Conservation (phyloP, 2,113 vertebrate genomes). For the Dolichallabes microphthalmus region DNA sequence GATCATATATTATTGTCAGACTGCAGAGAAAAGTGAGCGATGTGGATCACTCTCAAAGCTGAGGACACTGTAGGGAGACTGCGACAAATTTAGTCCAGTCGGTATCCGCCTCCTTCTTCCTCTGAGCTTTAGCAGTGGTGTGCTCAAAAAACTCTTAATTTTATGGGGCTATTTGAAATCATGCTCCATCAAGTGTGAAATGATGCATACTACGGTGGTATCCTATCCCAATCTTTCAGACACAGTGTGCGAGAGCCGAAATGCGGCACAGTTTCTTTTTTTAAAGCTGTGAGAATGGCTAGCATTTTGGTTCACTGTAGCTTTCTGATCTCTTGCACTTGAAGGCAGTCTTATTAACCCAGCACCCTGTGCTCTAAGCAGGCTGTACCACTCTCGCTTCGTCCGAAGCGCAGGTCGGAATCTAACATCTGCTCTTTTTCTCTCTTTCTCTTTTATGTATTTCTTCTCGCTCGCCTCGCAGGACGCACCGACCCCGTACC, state of each 20-base stretch:
- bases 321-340: slow-evolving; percentile 99
- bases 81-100: slow-evolving; percentile 28
- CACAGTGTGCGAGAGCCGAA: neutral
- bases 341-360: slow-evolving; percentile 99
- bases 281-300: slow-evolving; percentile 99
- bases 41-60: slow-evolving; percentile 3
- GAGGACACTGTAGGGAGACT: neutral
- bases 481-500: slow-evolving; percentile 98
- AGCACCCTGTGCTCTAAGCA: slow-evolving; percentile 87
- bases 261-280: slow-evolving; percentile 4
- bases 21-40: slow-evolving; percentile 12
- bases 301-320: slow-evolving; percentile 99
- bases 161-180: neutral
- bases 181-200: neutral
- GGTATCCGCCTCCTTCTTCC: neutral
- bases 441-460: slow-evolving; percentile 66
- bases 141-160: neutral
- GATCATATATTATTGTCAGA: neutral
- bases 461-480: slow-evolving; percentile 73
- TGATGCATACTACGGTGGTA: neutral
- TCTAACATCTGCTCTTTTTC: slow-evolving; percentile 40
- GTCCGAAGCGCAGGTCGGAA: neutral
- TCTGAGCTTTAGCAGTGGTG: neutral
- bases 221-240: neutral
- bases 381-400: slow-evolving; percentile 67